These are phyloP conservation scores for Conistra vaccinii DNA, from an alignment of 2,888 invertebrate species.

Conservation along the genomic window DNA sequence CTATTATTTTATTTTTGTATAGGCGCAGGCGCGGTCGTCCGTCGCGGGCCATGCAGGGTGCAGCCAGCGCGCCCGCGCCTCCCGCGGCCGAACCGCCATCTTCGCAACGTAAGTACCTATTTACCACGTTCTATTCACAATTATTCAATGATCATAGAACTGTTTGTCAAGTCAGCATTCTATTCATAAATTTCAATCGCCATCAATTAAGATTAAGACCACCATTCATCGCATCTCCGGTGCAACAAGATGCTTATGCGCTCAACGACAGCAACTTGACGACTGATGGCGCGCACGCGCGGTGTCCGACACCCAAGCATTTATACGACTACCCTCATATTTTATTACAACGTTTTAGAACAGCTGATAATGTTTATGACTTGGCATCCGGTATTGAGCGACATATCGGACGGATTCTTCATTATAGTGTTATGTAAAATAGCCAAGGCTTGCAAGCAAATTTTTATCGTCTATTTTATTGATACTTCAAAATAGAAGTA, in stretches of 20 bases:
- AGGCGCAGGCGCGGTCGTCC: slow-evolving; percentile 84
- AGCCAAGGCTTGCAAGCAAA: slow-evolving; percentile 64
- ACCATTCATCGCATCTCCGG: slow-evolving; percentile 57
- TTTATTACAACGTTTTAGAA: slow-evolving; percentile 74
- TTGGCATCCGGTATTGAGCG: slow-evolving; percentile 74
- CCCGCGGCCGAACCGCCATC: slow-evolving; percentile 86
- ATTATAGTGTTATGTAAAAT: slow-evolving; percentile 67
- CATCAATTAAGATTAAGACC: slow-evolving; percentile 51
- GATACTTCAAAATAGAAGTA: slow-evolving; percentile 66
- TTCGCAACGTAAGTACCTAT: slow-evolving; percentile 81
- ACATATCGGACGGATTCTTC: slow-evolving; percentile 70
- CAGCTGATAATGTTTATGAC: slow-evolving; percentile 78
- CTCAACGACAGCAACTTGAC: slow-evolving; percentile 71
- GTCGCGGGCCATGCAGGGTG: slow-evolving; percentile 89
- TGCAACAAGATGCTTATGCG: slow-evolving; percentile 65
- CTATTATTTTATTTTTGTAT: slow-evolving; percentile 23
- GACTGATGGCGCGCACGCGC: slow-evolving; percentile 79
- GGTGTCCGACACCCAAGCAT: slow-evolving; percentile 75
- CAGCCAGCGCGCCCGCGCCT: slow-evolving; percentile 85
- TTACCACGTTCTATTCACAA: background rate
- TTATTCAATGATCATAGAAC: background rate
- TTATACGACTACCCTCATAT: slow-evolving; percentile 78
- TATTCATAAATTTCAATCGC: slow-evolving; percentile 12
- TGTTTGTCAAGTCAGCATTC: slow-evolving; percentile 5
- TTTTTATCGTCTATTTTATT: slow-evolving; percentile 68